Evolutionary conservation across 2,113 vertebrate genomes (phyloP).

Genomic region (Daubentonia madagascariensis): DNA sequence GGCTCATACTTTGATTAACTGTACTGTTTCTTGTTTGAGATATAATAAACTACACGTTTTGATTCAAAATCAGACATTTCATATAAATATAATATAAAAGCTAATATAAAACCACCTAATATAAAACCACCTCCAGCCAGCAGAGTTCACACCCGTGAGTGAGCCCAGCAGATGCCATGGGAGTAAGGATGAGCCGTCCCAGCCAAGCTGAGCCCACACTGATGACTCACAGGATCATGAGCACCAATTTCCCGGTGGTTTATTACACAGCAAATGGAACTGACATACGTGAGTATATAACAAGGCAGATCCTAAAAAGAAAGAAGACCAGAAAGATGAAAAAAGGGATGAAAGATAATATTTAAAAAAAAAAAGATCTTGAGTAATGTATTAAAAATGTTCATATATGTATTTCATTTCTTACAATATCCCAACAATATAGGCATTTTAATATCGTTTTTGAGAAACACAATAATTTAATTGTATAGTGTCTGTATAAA

Average conservation of each 20-base stretch:
- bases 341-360: neutral
- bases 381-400: neutral
- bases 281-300: neutral
- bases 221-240: neutral
- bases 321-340: neutral
- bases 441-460: neutral
- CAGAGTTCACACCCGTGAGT: no score
- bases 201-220: no score
- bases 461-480: neutral
- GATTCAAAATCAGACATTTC: no score
- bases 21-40: no score
- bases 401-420: neutral
- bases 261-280: neutral
- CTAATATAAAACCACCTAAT: no score
- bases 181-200: neutral
- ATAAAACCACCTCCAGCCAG: no score
- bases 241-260: neutral
- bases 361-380: neutral
- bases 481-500: neutral
- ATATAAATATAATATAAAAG: no score
- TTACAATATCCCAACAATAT: neutral
- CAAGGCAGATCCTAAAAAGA: neutral
- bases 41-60: no score
- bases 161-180: accelerated
- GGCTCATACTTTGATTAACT: no score